Base-by-base conservation (phyloP, 1,140 invertebrate species). In the Tetragonula clypearis region DNA sequence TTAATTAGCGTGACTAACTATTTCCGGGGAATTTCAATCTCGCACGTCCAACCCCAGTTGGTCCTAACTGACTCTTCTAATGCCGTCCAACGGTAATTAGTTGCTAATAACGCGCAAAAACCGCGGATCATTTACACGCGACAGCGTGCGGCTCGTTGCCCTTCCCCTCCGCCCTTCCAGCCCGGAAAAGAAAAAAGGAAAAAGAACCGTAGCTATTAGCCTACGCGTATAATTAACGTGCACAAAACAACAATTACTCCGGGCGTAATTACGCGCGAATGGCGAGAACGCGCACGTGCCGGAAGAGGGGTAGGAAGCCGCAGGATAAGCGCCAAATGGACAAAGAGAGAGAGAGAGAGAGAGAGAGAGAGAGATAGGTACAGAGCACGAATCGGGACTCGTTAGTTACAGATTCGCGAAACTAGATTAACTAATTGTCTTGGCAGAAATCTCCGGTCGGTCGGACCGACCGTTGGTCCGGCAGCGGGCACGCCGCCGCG, bases 351-450 rank as follows among this genome's bases (percentile, higher is more conserved):
- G 9, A 30, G 17, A 41, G 68, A n/a, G 60, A 11, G 4, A 21
- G 4, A 35, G 2, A 41, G 30, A 41, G 68, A 35, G 21, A 23
- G 21, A 35, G 2, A n/a, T 56, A 62, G 21, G 56, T 62, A 30
- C 14, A 30, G 60, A 23, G 26, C 23, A 26, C 71, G 82, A 82
- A 89, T 89, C 76, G 82, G 72, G 84, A 79, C 86, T 90, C 86
- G 88, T 90, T 87, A 89, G 88, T 87, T 79, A 89, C 68, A 85
- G 88, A 90, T 90, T 79, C 82, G 88, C 84, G 76, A 87, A 87
- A 89, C 71, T 82, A 85, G 88, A 90, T 90, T 89, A 90, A 58
- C 82, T 90, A 89, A 90, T 90, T 90, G 88, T 90, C 88, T 89
- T 87, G 87, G 88, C 82, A 90, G 88, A 89, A 87, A 90, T 90